Conservation (phyloP, 2,797 vertebrate species). For the Manis crassicaudata region DNA sequence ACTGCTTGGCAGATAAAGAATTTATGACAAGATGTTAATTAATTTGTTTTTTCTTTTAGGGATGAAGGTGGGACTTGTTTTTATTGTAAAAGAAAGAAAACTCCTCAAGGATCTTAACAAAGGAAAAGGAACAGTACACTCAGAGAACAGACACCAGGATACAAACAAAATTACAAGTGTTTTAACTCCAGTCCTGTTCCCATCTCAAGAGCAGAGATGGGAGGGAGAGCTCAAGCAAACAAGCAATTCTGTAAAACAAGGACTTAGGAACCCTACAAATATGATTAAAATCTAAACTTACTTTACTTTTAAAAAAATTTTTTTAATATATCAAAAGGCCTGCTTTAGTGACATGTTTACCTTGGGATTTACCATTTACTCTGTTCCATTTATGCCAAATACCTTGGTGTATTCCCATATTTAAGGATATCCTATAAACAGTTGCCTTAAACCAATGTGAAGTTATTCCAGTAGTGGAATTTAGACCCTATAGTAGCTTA, state of each 20-base stretch:
- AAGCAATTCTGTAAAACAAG: conserved; percentile 78
- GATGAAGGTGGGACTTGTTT: conserved; percentile 58
- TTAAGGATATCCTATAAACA: neutral
- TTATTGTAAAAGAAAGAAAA: conserved; percentile 78
- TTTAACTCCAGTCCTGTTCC: conserved; percentile 41
- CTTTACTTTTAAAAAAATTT: conserved; percentile 56
- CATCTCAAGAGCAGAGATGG: conserved; percentile 32
- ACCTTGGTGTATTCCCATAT: neutral
- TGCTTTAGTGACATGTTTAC: conserved; percentile 82
- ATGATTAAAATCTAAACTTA: conserved; percentile 74
- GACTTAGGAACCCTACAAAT: conserved; percentile 80
- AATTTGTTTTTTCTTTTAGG: neutral
- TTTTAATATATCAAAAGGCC: conserved; percentile 84
- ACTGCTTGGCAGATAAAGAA: neutral
- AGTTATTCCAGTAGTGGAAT: neutral
- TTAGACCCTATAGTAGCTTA: neutral
- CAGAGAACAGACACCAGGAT: conserved; percentile 75
- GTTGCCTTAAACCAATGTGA: neutral
- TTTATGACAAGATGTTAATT: neutral
- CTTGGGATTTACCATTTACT: too few species aligned
- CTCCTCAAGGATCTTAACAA: conserved; percentile 76
- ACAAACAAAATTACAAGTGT: conserved; percentile 81
- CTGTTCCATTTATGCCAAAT: neutral
- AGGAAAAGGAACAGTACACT: conserved; percentile 74
- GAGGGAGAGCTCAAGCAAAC: conserved; percentile 25